These are phyloP conservation scores for Drosophila helvetica DNA, from an alignment of 2,888 invertebrate species.

Conservation along the genomic window DNA sequence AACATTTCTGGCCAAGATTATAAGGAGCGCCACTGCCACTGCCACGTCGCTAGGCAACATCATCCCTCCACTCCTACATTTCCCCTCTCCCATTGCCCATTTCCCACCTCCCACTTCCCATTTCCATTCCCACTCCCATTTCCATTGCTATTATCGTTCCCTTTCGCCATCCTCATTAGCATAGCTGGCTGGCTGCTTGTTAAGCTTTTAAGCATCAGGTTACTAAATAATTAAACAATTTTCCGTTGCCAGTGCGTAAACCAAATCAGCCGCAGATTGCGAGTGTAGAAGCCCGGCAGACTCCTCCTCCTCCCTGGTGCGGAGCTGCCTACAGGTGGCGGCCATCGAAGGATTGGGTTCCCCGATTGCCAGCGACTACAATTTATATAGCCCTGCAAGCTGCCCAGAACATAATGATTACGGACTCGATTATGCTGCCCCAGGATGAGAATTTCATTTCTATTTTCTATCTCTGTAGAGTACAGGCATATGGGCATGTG, in stretches of 20 bases:
- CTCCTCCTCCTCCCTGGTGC: neutral
- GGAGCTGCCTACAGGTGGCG: neutral
- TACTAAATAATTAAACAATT: slow-evolving; percentile 74
- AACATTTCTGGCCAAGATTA: slow-evolving; percentile 70
- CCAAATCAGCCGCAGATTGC: slow-evolving; percentile 50
- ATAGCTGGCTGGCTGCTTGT: slow-evolving; percentile 53
- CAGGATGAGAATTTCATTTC: too few species aligned
- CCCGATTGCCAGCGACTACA: neutral
- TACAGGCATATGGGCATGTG: too few species aligned
- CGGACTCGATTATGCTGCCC: neutral
- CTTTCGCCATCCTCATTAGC: slow-evolving; percentile 49
- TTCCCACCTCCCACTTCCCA: slow-evolving; percentile 12
- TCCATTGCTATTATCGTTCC: neutral
- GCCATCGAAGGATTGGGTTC: neutral
- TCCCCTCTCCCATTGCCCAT: neutral
- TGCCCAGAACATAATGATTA: neutral
- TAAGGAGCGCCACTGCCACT: slow-evolving; percentile 30
- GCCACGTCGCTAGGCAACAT: slow-evolving; percentile 26
- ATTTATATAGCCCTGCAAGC: too few species aligned
- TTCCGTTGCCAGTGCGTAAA: slow-evolving; percentile 51
- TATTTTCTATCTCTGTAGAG: too few species aligned
- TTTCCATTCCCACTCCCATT: slow-evolving; percentile 24
- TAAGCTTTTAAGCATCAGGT: slow-evolving; percentile 63
- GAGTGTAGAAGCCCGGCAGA: neutral
- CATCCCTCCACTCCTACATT: neutral